Conservation (phyloP, 1,140 invertebrate species). For the Tetranychus urticae region DNA sequence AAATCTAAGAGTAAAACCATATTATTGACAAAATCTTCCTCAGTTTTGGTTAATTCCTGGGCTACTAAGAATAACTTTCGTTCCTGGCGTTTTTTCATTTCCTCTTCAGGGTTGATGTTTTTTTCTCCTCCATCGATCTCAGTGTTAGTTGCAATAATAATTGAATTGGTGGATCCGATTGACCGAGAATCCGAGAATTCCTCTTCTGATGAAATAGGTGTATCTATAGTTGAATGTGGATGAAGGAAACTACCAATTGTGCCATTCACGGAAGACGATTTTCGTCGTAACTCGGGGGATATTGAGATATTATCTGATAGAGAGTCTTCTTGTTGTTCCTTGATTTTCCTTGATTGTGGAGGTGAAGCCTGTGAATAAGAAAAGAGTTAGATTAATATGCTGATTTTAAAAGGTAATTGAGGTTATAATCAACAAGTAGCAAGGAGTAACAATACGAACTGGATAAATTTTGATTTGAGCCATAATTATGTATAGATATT, state of each 20-base stretch:
- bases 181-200: neutral
- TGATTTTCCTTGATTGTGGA: neutral
- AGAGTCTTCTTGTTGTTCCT: neutral
- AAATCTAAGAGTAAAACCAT: conserved; percentile 30
- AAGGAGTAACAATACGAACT: no score
- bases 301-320: neutral
- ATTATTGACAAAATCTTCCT: conserved; percentile 40
- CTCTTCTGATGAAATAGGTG: neutral
- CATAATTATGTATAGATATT: no score
- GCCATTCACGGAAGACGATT: neutral
- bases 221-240: neutral
- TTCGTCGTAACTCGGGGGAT: neutral
- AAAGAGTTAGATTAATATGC: neutral
- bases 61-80: conserved; percentile 26
- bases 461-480: no score
- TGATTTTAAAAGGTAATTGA: no score
- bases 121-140: neutral
- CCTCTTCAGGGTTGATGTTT: neutral
- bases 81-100: neutral
- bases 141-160: neutral
- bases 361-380: neutral
- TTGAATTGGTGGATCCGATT: neutral
- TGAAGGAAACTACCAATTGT: neutral
- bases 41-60: conserved; percentile 39
- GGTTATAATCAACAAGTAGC: no score